Conservation (phyloP, 2,888 invertebrate genomes). For the Nematopogon swammerdamellus region DNA sequence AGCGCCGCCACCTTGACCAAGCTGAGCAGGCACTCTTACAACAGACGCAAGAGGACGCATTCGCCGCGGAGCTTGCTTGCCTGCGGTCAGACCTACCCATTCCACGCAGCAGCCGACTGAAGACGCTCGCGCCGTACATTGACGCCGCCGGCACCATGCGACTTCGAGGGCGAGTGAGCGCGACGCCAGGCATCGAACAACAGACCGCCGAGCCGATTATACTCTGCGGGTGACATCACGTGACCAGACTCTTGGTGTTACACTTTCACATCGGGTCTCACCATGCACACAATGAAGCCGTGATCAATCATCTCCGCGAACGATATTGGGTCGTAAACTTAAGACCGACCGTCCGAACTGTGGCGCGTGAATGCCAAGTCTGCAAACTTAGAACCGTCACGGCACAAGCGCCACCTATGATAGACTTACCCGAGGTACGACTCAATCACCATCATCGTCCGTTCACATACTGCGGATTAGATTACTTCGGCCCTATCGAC, state of each 20-base stretch:
- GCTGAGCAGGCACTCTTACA: background rate
- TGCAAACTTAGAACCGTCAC: slow-evolving; percentile 2
- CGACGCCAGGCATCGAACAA: background rate
- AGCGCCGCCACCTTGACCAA: background rate
- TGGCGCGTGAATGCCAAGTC: background rate
- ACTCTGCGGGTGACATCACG: slow-evolving; percentile 7
- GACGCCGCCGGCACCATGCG: slow-evolving; percentile 1
- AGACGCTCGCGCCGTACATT: background rate
- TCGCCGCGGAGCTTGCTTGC: background rate
- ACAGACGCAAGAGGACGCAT: background rate
- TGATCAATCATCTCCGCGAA: slow-evolving; percentile 9
- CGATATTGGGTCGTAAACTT: slow-evolving; percentile 6
- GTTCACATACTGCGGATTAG: slow-evolving; percentile 3
- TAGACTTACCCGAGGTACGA: slow-evolving; percentile 6
- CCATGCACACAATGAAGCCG: slow-evolving; percentile 7
- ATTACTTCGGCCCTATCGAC: slow-evolving; percentile 4
- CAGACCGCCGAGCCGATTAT: slow-evolving; percentile 6
- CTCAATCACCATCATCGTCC: background rate
- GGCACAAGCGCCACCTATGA: slow-evolving; percentile 3
- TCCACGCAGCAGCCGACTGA: background rate
- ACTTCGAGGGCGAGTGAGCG: slow-evolving; percentile 1
- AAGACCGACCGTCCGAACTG: slow-evolving; percentile 4
- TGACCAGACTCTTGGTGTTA: slow-evolving; percentile 6
- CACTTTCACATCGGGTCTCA: slow-evolving; percentile 3
- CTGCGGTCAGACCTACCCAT: background rate